Evolutionary conservation across 2,888 invertebrate genomes (phyloP).

Genomic region (Acanthacorydalis orientalis): DNA sequence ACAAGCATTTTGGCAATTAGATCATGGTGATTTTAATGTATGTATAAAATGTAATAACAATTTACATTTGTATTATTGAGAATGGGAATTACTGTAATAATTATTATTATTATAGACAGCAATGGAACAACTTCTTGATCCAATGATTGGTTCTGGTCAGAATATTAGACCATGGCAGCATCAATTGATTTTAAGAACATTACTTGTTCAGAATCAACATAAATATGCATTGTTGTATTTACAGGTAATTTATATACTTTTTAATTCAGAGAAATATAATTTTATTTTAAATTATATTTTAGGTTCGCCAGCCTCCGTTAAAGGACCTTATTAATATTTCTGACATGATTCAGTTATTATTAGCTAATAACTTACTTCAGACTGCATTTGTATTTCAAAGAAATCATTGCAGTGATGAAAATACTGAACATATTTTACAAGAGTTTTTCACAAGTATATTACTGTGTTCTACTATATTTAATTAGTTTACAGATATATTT

Average conservation of each 20-base stretch:
- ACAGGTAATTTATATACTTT: slow-evolving; percentile 27
- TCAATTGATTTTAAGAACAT: slow-evolving; percentile 43
- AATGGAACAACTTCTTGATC: slow-evolving; percentile 44
- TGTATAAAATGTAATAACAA: slow-evolving; percentile 16
- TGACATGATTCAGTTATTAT: slow-evolving; percentile 39
- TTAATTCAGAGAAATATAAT: too few species aligned
- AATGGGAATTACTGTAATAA: slow-evolving; percentile 18
- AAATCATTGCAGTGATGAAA: slow-evolving; percentile 31
- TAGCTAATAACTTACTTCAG: slow-evolving; percentile 43
- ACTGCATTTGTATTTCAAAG: slow-evolving; percentile 49
- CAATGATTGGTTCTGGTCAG: slow-evolving; percentile 29
- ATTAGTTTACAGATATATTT: background rate
- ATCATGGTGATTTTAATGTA: slow-evolving; percentile 70
- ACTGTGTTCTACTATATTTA: background rate
- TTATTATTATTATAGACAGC: slow-evolving; percentile 34
- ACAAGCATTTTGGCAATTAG: slow-evolving; percentile 79
- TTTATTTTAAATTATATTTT: slow-evolving; percentile 22
- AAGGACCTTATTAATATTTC: slow-evolving; percentile 27
- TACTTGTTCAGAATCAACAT: slow-evolving; percentile 48
- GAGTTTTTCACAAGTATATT: slow-evolving; percentile 43
- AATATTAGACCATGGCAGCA: slow-evolving; percentile 55
- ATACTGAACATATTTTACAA: slow-evolving; percentile 31
- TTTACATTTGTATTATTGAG: slow-evolving; percentile 1
- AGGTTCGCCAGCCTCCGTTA: slow-evolving; percentile 24
- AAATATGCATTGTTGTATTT: slow-evolving; percentile 55